Base-by-base conservation (phyloP, 2,888 invertebrate species). In the Anagyrus pseudococci region DNA sequence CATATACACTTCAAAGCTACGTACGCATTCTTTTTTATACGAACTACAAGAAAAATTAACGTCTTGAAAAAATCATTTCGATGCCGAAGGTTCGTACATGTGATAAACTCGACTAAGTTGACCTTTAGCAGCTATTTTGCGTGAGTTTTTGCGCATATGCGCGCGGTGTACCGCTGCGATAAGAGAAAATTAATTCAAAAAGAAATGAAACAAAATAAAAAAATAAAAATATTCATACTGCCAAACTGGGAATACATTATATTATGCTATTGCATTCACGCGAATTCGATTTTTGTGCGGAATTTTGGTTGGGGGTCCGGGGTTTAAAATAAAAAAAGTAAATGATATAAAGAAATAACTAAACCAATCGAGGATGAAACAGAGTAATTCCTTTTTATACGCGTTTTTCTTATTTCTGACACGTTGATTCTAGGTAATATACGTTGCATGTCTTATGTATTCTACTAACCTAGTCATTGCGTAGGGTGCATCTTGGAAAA, bases 401-500 rank as follows among this genome's bases (percentile, higher is more conserved):
- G 60, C 66, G 67, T 73, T 72, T 29, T 69, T 72, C 73, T 70
- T 70, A 66, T 70, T 73, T 70, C 59, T 29, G 29, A 29, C 61
- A 68, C 69, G 68, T 58, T 62, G 68, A 69, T 68, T 55, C 59
- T 66, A 70, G 29, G 10, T 29, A 29, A 29, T 67, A 72, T 70
- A 63, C 58, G 66, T 70, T 73, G 70, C 73, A 72, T 72, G 71
- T 69, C 66, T 69, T 68, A 68, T 70, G 73, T 72, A 74, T 71
- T 75, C 74, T 73, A 73, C 72, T 73, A 73, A 75, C 73, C 75
- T 76, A 75, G 77, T 76, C 75, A 75, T 72, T 74, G 71, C 61
- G 64, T 71, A 73, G 72, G 63, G 68, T 71, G 72, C 64, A 62
- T 70, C 62, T 67, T 63, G 4, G 29, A 29, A 29, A 29, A 62